Base-by-base conservation (phyloP, 1,140 invertebrate species). In the Camponotus floridanus region DNA sequence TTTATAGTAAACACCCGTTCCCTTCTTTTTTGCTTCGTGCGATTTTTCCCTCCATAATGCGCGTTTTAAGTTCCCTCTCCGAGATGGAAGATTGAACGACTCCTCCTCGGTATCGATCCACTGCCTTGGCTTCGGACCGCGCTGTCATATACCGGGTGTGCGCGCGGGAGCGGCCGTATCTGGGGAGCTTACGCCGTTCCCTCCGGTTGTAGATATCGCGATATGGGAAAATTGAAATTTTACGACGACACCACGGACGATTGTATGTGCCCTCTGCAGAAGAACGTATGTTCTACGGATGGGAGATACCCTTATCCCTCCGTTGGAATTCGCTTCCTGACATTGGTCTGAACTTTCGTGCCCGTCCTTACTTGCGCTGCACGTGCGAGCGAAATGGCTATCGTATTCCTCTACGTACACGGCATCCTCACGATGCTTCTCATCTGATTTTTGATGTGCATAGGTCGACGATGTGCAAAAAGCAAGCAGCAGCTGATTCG, bases 141-240 rank as follows among this genome's bases (percentile, higher is more conserved):
- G 55, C 81, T 90, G 76, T 70, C 55, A 78, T 90, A 79, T 79
- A 86, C 67, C 70, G 86, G 64, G 76, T 86, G 89, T 86, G 65
- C 86, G 74, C 61, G 64, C 31, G 45, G 57, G 55, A 73, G 59
- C 67, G 42, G 68, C 18, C 51, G 70, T 73, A 81, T 81, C 79
- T 70, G 48, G 59, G 26, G 6, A 68, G 84, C 45, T 80, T 80
- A 86, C 45, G 84, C 51, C 73, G 55, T 61, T 68, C 76, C 65
- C 84, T 48, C 61, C 36, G 48, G 65, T 48, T 68, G n/a, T 86
- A 57, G 74, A 86, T 85, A 88, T 76, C 67, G 73, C 87, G 76
- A 85, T 88, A 73, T 76, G 71, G 65, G 74, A 87, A 91, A 90
- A 90, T 91, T 91, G 88, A 91, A 91, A 91, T 91, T 91, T 91